A percentile compares a stretch with the other conserved stretches of the same genome.
phyloP scores from a whole-genome alignment of 2,797 vertebrate genomes.

The Chiropotes sagulatus region DNA sequence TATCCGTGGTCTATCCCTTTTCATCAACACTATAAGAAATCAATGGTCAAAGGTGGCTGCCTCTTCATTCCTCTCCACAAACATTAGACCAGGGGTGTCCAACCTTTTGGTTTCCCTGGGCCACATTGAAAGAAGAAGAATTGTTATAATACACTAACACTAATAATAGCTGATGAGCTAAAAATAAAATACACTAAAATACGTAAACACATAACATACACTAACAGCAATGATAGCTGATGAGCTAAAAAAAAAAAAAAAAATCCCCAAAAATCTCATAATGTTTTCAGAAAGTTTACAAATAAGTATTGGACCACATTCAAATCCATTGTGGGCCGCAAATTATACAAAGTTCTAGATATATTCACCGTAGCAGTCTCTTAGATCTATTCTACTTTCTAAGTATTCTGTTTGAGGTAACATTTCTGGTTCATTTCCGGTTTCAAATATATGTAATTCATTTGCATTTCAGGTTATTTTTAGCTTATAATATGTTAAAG shows the following conservation, averaged over 20 bases:
- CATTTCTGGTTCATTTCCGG: not conserved
- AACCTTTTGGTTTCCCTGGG: not conserved
- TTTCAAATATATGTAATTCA: not conserved
- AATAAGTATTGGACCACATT: not conserved
- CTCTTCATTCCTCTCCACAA: not conserved
- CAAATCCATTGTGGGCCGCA: not conserved
- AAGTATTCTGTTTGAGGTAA: not conserved
- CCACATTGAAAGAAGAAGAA: not conserved
- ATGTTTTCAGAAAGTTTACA: not conserved
- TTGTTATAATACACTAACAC: not conserved
- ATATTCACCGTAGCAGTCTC: not conserved
- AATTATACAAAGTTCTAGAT: not conserved
- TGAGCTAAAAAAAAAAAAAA: not conserved
- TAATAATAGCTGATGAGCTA: not conserved
- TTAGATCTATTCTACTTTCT: not conserved
- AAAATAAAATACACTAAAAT: no score
- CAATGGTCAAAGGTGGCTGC: not conserved
- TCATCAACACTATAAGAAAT: not conserved
- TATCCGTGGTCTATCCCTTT: not conserved
- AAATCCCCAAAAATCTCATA: not conserved
- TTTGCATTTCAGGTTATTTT: slow-evolving; percentile 43
- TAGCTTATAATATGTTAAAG: slow-evolving; percentile 31
- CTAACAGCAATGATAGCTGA: no score
- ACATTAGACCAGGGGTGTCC: not conserved
- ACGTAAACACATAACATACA: no score